Evolutionary conservation across 1,140 invertebrate genomes (phyloP).

Genomic region (Caenorhabditis briggsae): DNA sequence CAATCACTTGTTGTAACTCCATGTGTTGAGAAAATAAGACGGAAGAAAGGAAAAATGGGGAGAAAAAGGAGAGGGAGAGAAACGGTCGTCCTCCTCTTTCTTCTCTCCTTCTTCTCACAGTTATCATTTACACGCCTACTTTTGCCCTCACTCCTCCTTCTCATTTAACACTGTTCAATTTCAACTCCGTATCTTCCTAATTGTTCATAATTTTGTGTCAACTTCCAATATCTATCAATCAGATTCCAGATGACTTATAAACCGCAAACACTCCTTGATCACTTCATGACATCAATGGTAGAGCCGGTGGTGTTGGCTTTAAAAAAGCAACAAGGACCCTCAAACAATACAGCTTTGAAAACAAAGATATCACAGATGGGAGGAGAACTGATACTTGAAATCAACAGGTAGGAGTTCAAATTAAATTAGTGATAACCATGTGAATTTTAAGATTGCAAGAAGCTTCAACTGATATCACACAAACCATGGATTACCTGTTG

Average conservation of each 20-base stretch:
- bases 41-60: neutral
- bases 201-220: neutral
- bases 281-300: neutral
- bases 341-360: neutral
- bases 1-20: slow-evolving; percentile 50
- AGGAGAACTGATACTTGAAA: neutral
- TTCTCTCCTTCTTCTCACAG: slow-evolving; percentile 21
- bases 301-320: neutral
- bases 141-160: slow-evolving; percentile 18
- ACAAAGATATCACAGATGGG: neutral
- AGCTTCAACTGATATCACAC: neutral
- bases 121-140: slow-evolving; percentile 55
- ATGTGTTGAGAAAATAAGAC: slow-evolving; percentile 38
- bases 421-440: neutral
- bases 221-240: neutral
- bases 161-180: neutral
- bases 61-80: slow-evolving; percentile 6
- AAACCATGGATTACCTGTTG: neutral
- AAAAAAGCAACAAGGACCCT: neutral
- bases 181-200: neutral
- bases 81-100: slow-evolving; percentile 24
- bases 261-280: neutral
- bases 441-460: neutral
- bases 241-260: slow-evolving; percentile 6
- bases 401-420: neutral